Percentiles rank a stretch among this genome's conserved stretches.
Evolutionary conservation across 1,140 invertebrate species (phyloP).

Genomic region (Drosophila albomicans): DNA sequence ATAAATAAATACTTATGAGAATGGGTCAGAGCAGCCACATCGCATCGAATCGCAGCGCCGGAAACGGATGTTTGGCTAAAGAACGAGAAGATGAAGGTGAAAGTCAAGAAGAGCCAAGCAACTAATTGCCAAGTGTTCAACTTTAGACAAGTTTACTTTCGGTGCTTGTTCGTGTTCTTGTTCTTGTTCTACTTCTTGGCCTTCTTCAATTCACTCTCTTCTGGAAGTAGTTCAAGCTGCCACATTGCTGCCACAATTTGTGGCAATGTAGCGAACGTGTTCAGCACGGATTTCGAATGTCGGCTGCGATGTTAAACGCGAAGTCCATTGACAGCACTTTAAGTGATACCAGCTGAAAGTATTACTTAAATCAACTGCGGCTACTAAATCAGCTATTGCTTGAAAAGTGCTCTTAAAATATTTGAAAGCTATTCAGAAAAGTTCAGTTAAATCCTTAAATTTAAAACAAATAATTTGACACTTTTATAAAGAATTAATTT

Average conservation of each 20-base stretch:
- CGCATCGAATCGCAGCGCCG: neutral
- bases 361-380: neutral
- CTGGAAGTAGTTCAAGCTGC: neutral
- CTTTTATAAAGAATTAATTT: too few species aligned
- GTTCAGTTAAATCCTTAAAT: too few species aligned
- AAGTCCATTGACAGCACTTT: neutral
- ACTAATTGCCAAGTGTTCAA: constrained; percentile 49
- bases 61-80: constrained; percentile 25
- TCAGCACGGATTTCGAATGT: constrained; percentile 18
- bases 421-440: too few species aligned
- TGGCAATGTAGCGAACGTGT: constrained; percentile 2
- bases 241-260: constrained; percentile 5
- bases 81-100: constrained; percentile 15
- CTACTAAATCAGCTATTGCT: neutral
- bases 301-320: neutral
- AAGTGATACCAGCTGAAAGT: constrained; percentile 3
- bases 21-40: constrained; percentile 8
- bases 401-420: too few species aligned
- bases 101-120: constrained; percentile 42
- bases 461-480: too few species aligned
- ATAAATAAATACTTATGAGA: constrained; percentile 65
- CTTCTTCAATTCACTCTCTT: constrained; percentile 7
- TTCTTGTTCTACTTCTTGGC: neutral
- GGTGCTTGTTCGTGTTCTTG: constrained; percentile 16
- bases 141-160: constrained; percentile 45